Base-by-base conservation (phyloP, 1,140 invertebrate species). In the Drosophila repletoides region DNA sequence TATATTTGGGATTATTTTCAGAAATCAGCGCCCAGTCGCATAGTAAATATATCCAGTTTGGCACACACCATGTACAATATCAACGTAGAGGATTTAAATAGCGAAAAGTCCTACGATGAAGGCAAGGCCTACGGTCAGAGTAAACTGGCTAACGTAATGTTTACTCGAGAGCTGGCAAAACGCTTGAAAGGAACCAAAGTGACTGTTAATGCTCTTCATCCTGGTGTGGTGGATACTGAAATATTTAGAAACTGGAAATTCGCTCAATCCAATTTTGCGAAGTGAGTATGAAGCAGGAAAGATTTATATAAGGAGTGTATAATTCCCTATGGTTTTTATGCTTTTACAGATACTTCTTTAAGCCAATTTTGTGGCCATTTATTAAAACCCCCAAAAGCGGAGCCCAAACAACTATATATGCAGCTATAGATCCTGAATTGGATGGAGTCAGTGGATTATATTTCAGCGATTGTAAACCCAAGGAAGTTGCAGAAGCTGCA, bases 111-210 rank as follows among this genome's bases (percentile, higher is more conserved):
- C 0, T 97, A 97, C 89, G 92, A 95, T 88, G 89, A 93, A 12
- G 91, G 89, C n/a, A 90, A 89, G 14, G 95, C 96, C 3, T 98
- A 98, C 91, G 92, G 92, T 58, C 95, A 97, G 91, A 97, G 96
- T 91, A 98, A 98, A 92, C 91, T 98, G 33, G 96, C 96, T 6
- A 97, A 96, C 91, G 77, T 98, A 12, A 90, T 98, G 15, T 97
- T 98, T 84, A 96, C 94, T 0, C 93, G 91, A 48, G 95, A 98
- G 91, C 91, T 98, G 15, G 93, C 95, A 0, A 93, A 93, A 58
- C 92, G 91, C 89, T 89, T 97, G 55, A 59, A 94, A 89, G 95
- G 93, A 26, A 94, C 94, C 9, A 93, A 93, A 46, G 94, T 99
- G 3, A 95, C 95, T 5, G 96, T 95, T 1, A 95, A 97, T 91